Conservation (phyloP, 2,797 vertebrate genomes). For the Hydrophis major region DNA sequence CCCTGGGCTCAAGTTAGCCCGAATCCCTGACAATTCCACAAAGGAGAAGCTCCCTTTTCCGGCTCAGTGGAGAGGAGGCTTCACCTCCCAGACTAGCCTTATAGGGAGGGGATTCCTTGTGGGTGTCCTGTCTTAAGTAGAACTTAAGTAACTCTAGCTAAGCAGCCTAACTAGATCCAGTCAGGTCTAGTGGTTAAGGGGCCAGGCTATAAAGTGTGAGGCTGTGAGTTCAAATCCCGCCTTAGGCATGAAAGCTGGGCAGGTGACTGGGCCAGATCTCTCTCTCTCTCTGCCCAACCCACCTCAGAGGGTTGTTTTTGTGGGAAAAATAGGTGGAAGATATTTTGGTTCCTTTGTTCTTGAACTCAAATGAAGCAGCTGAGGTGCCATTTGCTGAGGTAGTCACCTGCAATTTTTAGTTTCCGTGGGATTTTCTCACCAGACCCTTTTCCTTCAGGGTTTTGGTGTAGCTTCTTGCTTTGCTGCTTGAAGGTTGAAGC, state of each 20-base stretch:
- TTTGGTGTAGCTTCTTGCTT: not conserved
- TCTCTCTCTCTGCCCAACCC: too few species aligned
- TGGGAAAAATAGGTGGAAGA: too few species aligned
- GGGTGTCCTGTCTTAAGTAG: not conserved
- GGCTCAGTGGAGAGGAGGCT: not conserved
- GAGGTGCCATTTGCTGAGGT: not conserved
- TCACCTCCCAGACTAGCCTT: not conserved
- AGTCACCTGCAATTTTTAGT: not conserved
- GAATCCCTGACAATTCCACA: not conserved
- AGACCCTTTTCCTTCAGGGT: not conserved
- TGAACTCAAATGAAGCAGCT: not conserved
- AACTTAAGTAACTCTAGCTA: too few species aligned
- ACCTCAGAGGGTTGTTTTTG: too few species aligned
- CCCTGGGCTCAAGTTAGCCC: not conserved
- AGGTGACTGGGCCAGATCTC: too few species aligned
- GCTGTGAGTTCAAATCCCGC: too few species aligned
- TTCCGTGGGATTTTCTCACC: not conserved
- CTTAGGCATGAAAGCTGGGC: too few species aligned
- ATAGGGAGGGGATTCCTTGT: not conserved
- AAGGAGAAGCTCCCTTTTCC: not conserved
- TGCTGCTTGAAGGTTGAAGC: too few species aligned
- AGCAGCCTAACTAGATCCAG: too few species aligned
- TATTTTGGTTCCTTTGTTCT: not conserved
- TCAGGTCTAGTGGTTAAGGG: too few species aligned
- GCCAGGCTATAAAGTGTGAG: too few species aligned